Evolutionary conservation across 92 coral and sea anemone genomes (phyloP).

Genomic region (Umimayanthus chanpuru): DNA sequence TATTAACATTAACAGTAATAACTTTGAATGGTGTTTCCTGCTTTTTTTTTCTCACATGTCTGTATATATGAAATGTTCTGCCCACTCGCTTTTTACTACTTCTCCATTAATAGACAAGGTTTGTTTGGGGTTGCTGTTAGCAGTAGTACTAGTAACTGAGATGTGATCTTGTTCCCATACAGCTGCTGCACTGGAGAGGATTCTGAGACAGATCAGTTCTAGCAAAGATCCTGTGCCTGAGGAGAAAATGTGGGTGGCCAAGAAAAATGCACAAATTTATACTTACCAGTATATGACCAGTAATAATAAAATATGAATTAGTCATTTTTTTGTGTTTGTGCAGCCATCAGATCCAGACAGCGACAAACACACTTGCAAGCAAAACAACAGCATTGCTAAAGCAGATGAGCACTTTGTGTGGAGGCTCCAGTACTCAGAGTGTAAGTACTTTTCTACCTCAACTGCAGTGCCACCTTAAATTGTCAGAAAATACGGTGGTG

Average conservation of each 20-base stretch:
- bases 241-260: conserved; percentile 67
- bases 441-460: conserved; percentile 27
- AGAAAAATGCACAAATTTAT: too few relatives aligned
- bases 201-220: conserved; percentile 59
- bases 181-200: conserved; percentile 83
- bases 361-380: conserved; percentile 86
- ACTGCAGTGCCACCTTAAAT: too few relatives aligned
- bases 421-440: conserved; percentile 63
- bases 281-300: neutral
- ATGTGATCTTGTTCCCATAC: neutral
- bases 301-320: too few relatives aligned
- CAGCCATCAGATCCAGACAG: conserved; percentile 90
- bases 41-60: too few relatives aligned
- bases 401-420: conserved; percentile 80
- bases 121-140: too few relatives aligned
- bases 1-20: too few relatives aligned
- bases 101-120: too few relatives aligned
- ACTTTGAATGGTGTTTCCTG: too few relatives aligned
- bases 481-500: neutral
- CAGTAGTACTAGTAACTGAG: neutral
- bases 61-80: too few relatives aligned
- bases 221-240: conserved; percentile 70
- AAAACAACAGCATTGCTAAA: conserved; percentile 78
- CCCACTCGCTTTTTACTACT: too few relatives aligned
- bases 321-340: neutral